Evolutionary conservation across 2,113 vertebrate genomes (phyloP).

Genomic region (Caracal caracal): DNA sequence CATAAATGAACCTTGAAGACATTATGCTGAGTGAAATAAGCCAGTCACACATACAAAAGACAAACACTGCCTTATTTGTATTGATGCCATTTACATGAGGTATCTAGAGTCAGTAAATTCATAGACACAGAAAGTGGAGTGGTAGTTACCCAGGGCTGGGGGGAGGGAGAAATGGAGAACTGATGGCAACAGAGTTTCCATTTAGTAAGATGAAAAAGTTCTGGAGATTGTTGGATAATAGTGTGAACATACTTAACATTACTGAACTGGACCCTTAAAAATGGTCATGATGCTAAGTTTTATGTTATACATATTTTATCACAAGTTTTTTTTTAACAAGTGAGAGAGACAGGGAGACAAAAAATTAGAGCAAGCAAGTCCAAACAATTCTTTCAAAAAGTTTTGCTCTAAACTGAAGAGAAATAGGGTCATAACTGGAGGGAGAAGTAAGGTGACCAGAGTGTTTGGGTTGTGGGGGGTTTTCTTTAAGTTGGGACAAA

Average conservation of each 20-base stretch:
- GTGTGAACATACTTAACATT: neutral
- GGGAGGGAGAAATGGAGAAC: neutral
- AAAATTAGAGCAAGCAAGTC: neutral
- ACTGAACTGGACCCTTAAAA: neutral
- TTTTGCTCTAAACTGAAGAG: slow-evolving; percentile 6
- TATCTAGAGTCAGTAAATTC: neutral
- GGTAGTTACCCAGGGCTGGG: too few relatives aligned
- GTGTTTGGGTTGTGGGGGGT: neutral
- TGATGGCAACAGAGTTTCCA: neutral
- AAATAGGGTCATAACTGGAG: neutral
- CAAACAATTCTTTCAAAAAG: slow-evolving; percentile 19
- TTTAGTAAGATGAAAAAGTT: neutral
- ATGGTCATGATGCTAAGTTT: neutral
- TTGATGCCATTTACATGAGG: neutral
- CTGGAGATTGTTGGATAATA: neutral
- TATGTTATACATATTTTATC: neutral
- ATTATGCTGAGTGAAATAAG: neutral
- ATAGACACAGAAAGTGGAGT: neutral
- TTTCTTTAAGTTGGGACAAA: neutral
- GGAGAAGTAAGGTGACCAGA: neutral
- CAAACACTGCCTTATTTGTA: neutral
- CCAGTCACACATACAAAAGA: neutral
- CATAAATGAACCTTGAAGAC: neutral
- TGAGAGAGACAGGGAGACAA: neutral
- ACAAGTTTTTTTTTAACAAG: neutral